A percentile compares a stretch with the other conserved stretches of the same genome.
Evolutionary conservation across 2,113 vertebrate species (phyloP).

Genomic region (Scomber japonicus): DNA sequence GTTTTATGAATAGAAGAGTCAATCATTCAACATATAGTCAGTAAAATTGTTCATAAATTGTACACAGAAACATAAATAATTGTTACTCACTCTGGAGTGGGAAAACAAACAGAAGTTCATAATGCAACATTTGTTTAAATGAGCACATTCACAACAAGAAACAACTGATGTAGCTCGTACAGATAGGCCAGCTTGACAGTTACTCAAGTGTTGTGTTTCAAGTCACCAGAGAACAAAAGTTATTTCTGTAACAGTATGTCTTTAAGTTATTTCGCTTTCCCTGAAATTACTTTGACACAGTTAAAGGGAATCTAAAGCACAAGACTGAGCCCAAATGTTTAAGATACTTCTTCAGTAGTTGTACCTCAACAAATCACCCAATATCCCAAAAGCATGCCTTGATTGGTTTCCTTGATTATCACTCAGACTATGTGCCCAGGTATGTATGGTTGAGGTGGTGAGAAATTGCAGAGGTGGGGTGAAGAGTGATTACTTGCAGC

Average conservation of each 20-base stretch:
- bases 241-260: constrained; percentile 19
- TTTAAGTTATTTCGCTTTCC: neutral
- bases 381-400: constrained; percentile 25
- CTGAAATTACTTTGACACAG: neutral
- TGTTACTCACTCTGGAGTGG: neutral
- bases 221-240: neutral
- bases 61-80: neutral
- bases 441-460: neutral
- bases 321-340: constrained; percentile 1
- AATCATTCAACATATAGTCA: neutral
- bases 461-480: constrained; percentile 56
- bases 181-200: neutral
- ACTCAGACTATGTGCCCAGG: constrained; percentile 11
- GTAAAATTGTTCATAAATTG: neutral
- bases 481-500: constrained; percentile 49
- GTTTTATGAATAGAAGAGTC: neutral
- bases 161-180: constrained; percentile 1
- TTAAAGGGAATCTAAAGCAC: neutral
- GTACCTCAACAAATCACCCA: constrained; percentile 21
- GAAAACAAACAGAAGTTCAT: neutral
- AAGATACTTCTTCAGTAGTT: constrained; percentile 43
- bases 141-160: neutral
- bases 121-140: neutral
- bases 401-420: constrained; percentile 41
- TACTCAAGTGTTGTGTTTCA: constrained; percentile 12